These are phyloP conservation scores for Romanogobio albipinnatus DNA, from an alignment of 2,113 vertebrate genomes.

Conservation along the genomic window DNA sequence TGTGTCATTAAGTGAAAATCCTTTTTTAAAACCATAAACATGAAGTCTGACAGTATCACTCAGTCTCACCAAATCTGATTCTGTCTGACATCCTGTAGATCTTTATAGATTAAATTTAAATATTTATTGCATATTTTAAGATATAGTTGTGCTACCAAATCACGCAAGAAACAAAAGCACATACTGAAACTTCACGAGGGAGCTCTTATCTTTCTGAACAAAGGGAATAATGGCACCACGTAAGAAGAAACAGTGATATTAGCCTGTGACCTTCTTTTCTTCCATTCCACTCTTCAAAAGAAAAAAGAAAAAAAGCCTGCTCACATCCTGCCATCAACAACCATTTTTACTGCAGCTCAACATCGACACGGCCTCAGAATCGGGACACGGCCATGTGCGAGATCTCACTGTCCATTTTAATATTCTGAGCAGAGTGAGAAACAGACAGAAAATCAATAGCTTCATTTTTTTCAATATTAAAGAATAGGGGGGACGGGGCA, in stretches of 20 bases:
- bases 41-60: background rate
- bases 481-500: constrained; percentile 62
- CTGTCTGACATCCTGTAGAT: background rate
- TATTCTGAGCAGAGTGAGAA: constrained; percentile 70
- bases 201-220: constrained; percentile 32
- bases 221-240: constrained; percentile 30
- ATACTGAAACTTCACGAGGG: background rate
- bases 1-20: background rate
- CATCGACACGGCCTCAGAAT: constrained; percentile 44
- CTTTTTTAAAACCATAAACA: background rate
- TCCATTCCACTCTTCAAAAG: background rate
- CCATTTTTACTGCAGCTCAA: constrained; percentile 49
- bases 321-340: constrained; percentile 48
- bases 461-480: constrained; percentile 73
- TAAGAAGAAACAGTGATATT: constrained; percentile 30
- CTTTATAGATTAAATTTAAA: background rate
- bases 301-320: constrained; percentile 18
- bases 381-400: constrained; percentile 52
- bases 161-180: background rate
- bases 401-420: constrained; percentile 71
- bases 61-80: background rate
- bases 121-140: background rate
- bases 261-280: constrained; percentile 30
- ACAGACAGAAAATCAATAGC: constrained; percentile 74
- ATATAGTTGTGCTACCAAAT: background rate